Base-by-base conservation (phyloP, 2,113 vertebrate species). In the Alethe castanea region DNA sequence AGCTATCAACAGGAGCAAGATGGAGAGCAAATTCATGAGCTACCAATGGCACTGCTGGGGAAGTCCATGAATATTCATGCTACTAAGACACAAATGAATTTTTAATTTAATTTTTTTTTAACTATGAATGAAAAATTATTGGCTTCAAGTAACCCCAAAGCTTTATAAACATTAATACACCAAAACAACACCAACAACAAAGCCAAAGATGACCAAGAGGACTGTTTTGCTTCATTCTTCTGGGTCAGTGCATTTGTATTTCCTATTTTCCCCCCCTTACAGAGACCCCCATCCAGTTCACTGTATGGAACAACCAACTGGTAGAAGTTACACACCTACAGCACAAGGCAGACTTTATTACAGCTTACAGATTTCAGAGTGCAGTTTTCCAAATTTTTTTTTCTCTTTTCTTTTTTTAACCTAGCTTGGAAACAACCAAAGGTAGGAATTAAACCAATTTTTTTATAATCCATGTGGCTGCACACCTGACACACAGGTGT, bases 21-120 rank as follows among this genome's bases (percentile, higher is more conserved):
- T 5, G 7, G 80, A 50, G 4, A 74, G 67, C n/a, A 72, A 85
- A 82, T 50, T 36, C 33, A 38, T 7, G 4, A 91, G 17, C 67
- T 53, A 35, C 7, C 36, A 4, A n/a, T 19, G 48, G 29, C 2
- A 0, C 23, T n/a, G 1, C 16, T 12, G 19, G 25, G 13, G 22
- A 31, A 82, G 45, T 2, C 71, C 5, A 9, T 4, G 4, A 53
- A 50, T 22, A 10, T 29, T 57, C 15, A 7, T 5, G 13, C 6
- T 17, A 19, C 72, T 65, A 72, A 61, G 61, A 19, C 8, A 14
- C 0, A 0, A 35, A 36, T 4, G 2, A 15, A 25, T 40, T 57
- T 5, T 17, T 42, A 14, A 24, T 12, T 50, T 2, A 2, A 31
- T 35, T 35, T 35, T 22, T 7, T 53, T 53, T 53, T 28, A 3